A percentile compares a stretch with the other conserved stretches of the same genome.
These are phyloP conservation scores for Catonia carolina DNA, from an alignment of 2,888 invertebrate species.

Conservation along the genomic window DNA sequence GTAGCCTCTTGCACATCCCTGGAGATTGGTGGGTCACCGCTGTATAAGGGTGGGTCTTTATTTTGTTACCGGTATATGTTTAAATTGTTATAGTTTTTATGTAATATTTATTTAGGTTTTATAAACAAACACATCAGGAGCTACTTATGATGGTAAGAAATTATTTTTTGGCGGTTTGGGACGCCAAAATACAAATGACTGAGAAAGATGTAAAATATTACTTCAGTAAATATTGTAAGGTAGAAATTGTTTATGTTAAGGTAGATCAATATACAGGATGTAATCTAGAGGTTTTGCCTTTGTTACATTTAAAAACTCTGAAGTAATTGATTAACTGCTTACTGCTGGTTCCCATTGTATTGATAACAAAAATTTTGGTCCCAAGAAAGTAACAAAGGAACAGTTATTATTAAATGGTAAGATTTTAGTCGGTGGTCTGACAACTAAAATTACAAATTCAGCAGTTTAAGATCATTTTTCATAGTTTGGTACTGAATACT, in stretches of 20 bases:
- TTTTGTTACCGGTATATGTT: no score
- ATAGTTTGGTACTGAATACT: slow-evolving; percentile 55
- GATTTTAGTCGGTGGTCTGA: slow-evolving; percentile 59
- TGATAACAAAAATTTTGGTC: slow-evolving; percentile 57
- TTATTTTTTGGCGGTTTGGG: slow-evolving; percentile 59
- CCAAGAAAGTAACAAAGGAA: slow-evolving; percentile 57
- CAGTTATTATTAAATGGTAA: slow-evolving; percentile 54
- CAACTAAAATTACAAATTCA: slow-evolving; percentile 53
- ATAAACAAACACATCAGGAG: slow-evolving; percentile 30
- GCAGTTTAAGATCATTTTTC: slow-evolving; percentile 54
- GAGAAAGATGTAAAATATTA: slow-evolving; percentile 55
- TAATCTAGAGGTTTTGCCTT: slow-evolving; percentile 60
- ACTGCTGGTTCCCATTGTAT: slow-evolving; percentile 52
- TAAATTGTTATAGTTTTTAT: no score
- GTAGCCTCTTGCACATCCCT: no score
- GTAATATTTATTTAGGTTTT: no score
- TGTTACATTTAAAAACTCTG: slow-evolving; percentile 53
- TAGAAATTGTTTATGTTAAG: slow-evolving; percentile 56
- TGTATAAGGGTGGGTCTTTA: no score
- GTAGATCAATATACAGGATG: slow-evolving; percentile 55
- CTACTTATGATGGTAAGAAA: slow-evolving; percentile 51
- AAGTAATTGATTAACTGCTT: slow-evolving; percentile 50
- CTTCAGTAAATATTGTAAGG: slow-evolving; percentile 56
- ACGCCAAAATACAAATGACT: slow-evolving; percentile 53
- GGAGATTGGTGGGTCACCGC: no score